These are phyloP conservation scores for Elephantulus edwardii DNA, from an alignment of 2,113 vertebrate species.

Conservation along the genomic window DNA sequence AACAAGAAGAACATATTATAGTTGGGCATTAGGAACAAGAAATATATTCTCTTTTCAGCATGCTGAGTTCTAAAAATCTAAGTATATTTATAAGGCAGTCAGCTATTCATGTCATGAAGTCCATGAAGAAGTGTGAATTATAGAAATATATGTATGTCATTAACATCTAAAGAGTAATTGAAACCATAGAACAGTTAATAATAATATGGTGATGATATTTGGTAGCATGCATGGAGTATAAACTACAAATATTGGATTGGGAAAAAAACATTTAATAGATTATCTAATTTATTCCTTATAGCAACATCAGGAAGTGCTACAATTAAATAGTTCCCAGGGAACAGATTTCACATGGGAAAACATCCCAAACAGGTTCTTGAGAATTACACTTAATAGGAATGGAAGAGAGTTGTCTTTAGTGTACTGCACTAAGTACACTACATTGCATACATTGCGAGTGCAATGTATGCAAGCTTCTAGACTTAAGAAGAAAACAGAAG, in stretches of 20 bases:
- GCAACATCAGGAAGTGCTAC: not conserved
- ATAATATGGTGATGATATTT: not conserved
- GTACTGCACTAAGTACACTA: too few species aligned
- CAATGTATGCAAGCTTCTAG: not conserved
- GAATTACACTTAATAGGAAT: not conserved
- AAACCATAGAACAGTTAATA: not conserved
- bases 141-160: not conserved
- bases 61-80: not conserved
- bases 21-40: not conserved
- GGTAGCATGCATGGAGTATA: not conserved
- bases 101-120: not conserved
- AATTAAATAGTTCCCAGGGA: not conserved
- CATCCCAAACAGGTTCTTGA: not conserved
- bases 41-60: not conserved
- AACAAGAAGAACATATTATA: not conserved
- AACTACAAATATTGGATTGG: not conserved
- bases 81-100: not conserved
- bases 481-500: too few species aligned
- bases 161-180: not conserved
- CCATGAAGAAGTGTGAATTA: not conserved
- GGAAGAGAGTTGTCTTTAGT: not conserved
- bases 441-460: too few species aligned
- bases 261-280: slow-evolving; percentile 1
- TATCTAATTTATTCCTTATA: slow-evolving; percentile 25
- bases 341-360: not conserved